phyloP scores from a whole-genome alignment of 2,113 vertebrate species.

The Bombycilla garrulus region DNA sequence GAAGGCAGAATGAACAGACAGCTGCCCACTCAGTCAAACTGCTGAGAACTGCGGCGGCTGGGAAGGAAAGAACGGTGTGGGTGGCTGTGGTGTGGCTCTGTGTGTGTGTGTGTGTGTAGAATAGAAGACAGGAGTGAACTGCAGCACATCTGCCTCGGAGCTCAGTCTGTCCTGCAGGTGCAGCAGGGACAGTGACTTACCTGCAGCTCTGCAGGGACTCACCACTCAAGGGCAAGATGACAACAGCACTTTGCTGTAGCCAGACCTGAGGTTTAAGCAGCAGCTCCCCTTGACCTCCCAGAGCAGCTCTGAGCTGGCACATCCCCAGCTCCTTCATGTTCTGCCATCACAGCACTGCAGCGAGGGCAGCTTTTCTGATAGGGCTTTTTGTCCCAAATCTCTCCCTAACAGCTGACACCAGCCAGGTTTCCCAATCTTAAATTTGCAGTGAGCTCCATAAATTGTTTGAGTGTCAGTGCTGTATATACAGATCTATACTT shows the following conservation, averaged over 20 bases:
- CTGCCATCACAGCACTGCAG: not conserved
- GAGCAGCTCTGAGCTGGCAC: not conserved
- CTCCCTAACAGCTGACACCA: not conserved
- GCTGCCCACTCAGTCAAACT: not conserved
- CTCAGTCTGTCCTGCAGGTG: not conserved
- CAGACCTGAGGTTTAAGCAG: not conserved
- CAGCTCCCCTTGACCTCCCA: not conserved
- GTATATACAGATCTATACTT: not conserved
- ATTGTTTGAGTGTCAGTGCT: not conserved
- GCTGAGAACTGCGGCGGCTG: not conserved
- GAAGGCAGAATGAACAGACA: not conserved
- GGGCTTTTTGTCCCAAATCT: not conserved
- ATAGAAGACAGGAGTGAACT: not conserved
- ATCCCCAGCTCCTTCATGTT: not conserved
- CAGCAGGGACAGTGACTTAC: not conserved
- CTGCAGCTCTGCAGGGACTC: not conserved
- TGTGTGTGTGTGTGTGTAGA: too few species aligned
- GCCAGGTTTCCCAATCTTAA: not conserved
- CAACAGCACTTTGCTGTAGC: not conserved
- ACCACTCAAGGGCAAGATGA: not conserved
- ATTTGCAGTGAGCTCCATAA: not conserved
- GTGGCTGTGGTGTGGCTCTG: not conserved
- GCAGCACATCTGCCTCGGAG: not conserved
- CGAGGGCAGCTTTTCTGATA: not conserved
- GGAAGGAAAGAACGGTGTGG: accelerated